Base-by-base conservation (phyloP, 1,140 invertebrate genomes). In the Delia radicum region DNA sequence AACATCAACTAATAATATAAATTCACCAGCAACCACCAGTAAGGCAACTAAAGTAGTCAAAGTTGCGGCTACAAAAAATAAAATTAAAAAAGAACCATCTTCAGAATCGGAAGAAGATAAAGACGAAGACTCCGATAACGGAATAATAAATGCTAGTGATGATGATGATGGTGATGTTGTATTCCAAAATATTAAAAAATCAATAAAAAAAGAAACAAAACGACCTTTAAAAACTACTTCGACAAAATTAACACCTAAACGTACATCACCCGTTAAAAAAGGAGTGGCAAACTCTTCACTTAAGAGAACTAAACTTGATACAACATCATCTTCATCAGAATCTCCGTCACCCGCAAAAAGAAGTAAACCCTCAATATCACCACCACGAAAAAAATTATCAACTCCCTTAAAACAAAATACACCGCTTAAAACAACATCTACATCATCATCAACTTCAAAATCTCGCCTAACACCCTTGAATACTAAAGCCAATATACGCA, bases 131-230 rank as follows among this genome's bases (percentile, higher is more conserved):
- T 63, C 73, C 13, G 37, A 61, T 75, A 87, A 88, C 75, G 88
- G 88, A 79, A 84, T 82, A 33, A 88, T 89, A 79, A 87, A 86
- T 78, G 88, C 87, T 74, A 89, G 88, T 82, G 89, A 89, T 33
- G 89, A 82, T 3, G 79, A 77, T 18, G 73, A 79, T 13, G 48
- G 75, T 12, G 37, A 77, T 26, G 71, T 21, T 1, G 67, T 76
- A 28, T 79, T 74, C 46, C 72, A 33, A 0, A 33, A 76, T 62
- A 71, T 73, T n/a, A 65, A 77, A 73, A 76, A 76, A 37, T 31
- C 67, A 4, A 15, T 73, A 26, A 75, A 75, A 26, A 73, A 26
- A 31, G 76, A 29, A 75, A 69, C 63, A 12, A 61, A 69, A 31
- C 62, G 18, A 31, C 26, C 18, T 15, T 13, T 77, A 12, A 77